A percentile compares a stretch with the other conserved stretches of the same genome.
Evolutionary conservation across 2,113 vertebrate species (phyloP).

Genomic region (Triplophysa rosa): DNA sequence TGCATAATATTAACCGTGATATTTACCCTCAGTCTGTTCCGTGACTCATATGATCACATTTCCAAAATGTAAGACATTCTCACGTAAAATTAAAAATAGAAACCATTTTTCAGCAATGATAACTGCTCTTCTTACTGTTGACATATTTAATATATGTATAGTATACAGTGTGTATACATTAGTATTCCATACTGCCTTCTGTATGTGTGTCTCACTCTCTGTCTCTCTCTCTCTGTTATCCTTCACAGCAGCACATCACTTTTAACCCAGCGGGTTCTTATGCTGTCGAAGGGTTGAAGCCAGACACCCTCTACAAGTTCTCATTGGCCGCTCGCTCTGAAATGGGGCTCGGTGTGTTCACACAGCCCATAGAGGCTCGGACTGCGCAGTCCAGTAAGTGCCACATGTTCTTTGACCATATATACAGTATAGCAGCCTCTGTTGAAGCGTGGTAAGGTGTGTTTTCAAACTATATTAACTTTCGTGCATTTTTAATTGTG

Average conservation of each 20-base stretch:
- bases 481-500: not conserved
- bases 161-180: too few species aligned
- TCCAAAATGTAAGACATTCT: too few species aligned
- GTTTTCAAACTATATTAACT: not conserved
- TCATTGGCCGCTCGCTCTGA: constrained; percentile 88
- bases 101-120: too few species aligned
- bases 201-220: not conserved
- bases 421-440: not conserved
- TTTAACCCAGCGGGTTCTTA: constrained; percentile 85
- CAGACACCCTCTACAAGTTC: constrained; percentile 88
- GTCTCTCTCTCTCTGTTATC: not conserved
- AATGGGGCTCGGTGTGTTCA: constrained; percentile 89
- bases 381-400: constrained; percentile 95
- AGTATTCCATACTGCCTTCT: not conserved
- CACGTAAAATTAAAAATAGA: too few species aligned
- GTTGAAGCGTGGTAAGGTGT: not conserved
- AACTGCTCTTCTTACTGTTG: too few species aligned
- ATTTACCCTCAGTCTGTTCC: too few species aligned
- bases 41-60: too few species aligned
- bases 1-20: too few species aligned
- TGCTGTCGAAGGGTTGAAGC: constrained; percentile 87
- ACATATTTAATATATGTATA: too few species aligned
- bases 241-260: constrained; percentile 79
- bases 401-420: not conserved
- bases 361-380: constrained; percentile 79